Base-by-base conservation (phyloP, 1,140 invertebrate species). In the Drosophila micromelanica region DNA sequence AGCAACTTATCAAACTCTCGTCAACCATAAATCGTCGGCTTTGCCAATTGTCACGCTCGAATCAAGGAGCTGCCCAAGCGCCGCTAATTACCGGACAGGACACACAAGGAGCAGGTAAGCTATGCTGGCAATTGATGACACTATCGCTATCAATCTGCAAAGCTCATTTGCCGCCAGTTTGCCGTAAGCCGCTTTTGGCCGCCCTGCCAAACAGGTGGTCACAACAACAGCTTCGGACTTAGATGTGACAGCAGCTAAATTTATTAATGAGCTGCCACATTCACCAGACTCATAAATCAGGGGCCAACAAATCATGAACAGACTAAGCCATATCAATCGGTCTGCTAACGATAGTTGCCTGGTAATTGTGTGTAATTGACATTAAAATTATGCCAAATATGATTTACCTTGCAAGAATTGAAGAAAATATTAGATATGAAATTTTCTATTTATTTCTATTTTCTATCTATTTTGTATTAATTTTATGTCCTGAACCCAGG, bases 61-160 rank as follows among this genome's bases (percentile, higher is more conserved):
- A 38, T 49, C 56, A 46, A 51, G 64, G 51, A 38, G 17, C 48
- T 52, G 23, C 60, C 38, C 70, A 65, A 65, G 78, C 64, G 52
- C 61, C 62, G 56, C 79, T 86, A 86, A 86, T 86, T 86, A 81
- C 43, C 59, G 59, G 65, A 52, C 56, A 78, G 59, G 23, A 45
- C 37, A 38, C 15, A 40, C 17, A 38, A 17, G 4, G n/a, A 1
- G 8, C 20, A 45, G 55, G n/a, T 52, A 46, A 74, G 49, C 38
- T 17, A 56, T 51, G 3, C 54, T 30, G 42, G 32, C 64, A 65
- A 82, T 78, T 69, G 59, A 76, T 73, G 76, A 61, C 54, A 73
- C 46, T 46, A 55, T 64, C 37, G 20, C 42, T 48, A 73, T 69
- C 56, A 27, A 23, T 13, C 7, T 20, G 32, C 27, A 71, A 51